Percentiles rank a stretch among this genome's conserved stretches.
Conservation (phyloP, 2,113 vertebrate species). For the Synchiropus splendidus region DNA sequence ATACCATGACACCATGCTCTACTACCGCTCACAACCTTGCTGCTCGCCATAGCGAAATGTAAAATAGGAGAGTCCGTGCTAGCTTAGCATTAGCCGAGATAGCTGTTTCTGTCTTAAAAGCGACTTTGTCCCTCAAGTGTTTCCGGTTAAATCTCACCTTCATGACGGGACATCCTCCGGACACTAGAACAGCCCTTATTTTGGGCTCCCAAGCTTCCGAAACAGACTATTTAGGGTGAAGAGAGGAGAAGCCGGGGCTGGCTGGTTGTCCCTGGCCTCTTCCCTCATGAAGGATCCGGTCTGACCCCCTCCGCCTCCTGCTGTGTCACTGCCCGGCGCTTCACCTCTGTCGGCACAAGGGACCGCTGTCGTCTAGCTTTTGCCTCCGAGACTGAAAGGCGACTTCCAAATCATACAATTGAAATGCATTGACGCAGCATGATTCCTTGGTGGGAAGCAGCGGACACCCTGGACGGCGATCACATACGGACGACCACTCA, state of each 20-base stretch:
- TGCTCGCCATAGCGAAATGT: conserved; percentile 33
- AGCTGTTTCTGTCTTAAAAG: not conserved
- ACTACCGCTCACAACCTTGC: conserved; percentile 26
- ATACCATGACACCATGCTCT: not conserved
- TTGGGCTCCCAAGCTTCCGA: conserved; percentile 43
- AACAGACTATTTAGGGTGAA: conserved; percentile 33
- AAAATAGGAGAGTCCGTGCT: conserved; percentile 42
- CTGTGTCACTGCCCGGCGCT: conserved; percentile 50
- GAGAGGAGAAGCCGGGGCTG: conserved; percentile 67
- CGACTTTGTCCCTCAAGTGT: not conserved
- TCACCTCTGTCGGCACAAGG: conserved; percentile 17
- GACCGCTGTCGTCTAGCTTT: conserved; percentile 22
- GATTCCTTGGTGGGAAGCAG: no score
- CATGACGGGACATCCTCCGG: conserved; percentile 79
- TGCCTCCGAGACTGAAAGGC: not conserved
- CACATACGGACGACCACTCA: no score
- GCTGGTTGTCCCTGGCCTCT: conserved; percentile 65
- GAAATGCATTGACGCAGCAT: no score
- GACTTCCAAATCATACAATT: no score
- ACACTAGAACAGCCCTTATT: conserved; percentile 46
- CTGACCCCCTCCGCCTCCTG: conserved; percentile 54
- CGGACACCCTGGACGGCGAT: no score
- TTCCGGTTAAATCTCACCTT: conserved; percentile 54
- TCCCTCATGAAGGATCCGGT: conserved; percentile 70
- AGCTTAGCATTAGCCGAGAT: conserved; percentile 14